Evolutionary conservation across 2,888 invertebrate genomes (phyloP), one percentile per base, ranked within the genome.

Genomic region (Chrysolina oricalcia): DNA sequence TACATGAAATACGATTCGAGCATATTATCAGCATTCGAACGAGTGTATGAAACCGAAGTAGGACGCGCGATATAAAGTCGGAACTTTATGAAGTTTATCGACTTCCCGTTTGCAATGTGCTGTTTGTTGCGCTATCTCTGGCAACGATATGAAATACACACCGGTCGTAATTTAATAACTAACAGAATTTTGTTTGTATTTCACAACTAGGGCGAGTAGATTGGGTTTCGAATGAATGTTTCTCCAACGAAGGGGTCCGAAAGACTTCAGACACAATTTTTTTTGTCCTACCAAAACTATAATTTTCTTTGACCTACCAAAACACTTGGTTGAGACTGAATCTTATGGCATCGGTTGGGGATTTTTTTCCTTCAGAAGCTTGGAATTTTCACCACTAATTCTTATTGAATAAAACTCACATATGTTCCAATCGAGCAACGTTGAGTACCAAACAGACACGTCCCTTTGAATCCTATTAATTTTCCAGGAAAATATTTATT

Each of bases 21-120:
- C 21, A 48, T 27, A 50, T 50, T 48, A 50, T 67, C 67, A 50
- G 48, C 53, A 53, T 68, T 68, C 19, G n/a, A 53, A 53, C 40
- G 19, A 53, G 40, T 40, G 19, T 53, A 53, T 46, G 27, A 53
- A 27, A 68, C 17, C 17, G 56, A 68, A 68, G 68, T 68, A 53
- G 68, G 53, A 35, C 67, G 67, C 46, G 40, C 73, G 78, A 78
- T 76, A 75, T 53, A 50, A 40, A 68, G 71, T 76, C 76, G 74
- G 65, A 74, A 72, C 72, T 73, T 72, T 72, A 73, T 78, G 69
- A 72, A 76, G 66, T 75, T 78, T 78, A 78, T 76, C 76, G 74
- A 73, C 72, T 74, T 78, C 76, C 71, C 76, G 74, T 69, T 75
- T 69, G 64, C 67, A 27, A 46, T 72, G 74, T 73, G 66, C 11